A percentile compares a stretch with the other conserved stretches of the same genome.
Evolutionary conservation across 2,113 vertebrate genomes (phyloP).

Genomic region (Sylvia atricapilla): DNA sequence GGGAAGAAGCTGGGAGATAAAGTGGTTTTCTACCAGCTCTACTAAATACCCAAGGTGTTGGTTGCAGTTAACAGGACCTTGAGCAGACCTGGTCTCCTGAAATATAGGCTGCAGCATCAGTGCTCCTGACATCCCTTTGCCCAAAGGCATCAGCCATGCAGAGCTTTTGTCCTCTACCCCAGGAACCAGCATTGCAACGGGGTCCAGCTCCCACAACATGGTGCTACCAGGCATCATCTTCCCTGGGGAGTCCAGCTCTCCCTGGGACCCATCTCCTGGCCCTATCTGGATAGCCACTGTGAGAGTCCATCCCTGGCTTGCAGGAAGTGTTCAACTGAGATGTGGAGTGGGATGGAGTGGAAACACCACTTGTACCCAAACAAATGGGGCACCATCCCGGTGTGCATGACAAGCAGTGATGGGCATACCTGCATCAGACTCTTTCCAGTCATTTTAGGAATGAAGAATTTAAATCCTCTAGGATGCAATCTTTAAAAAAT

Average conservation of each 20-base stretch:
- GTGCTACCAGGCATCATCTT: not conserved
- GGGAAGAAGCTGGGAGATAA: not conserved
- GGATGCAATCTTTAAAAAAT: not conserved
- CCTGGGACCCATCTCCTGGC: not conserved
- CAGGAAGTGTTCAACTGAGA: not conserved
- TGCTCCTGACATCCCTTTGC: not conserved
- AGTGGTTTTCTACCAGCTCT: not conserved
- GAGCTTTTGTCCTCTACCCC: not conserved
- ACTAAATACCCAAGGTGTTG: no score
- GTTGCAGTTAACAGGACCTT: not conserved
- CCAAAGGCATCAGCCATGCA: fast-evolving
- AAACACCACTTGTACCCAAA: not conserved
- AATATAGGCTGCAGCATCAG: not conserved
- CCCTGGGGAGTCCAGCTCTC: not conserved
- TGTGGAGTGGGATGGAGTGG: not conserved
- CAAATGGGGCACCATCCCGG: fast-evolving
- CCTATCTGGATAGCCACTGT: not conserved
- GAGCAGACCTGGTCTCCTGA: not conserved
- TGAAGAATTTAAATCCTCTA: not conserved
- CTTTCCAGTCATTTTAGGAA: not conserved
- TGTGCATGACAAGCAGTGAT: not conserved
- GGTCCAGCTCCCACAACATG: fast-evolving
- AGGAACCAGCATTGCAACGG: not conserved
- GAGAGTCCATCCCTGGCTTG: not conserved
- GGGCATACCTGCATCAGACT: not conserved